Conservation (phyloP, 30 jellyfish, hydroid and myxozoan genomes). For the Cassiopea xamachana region DNA sequence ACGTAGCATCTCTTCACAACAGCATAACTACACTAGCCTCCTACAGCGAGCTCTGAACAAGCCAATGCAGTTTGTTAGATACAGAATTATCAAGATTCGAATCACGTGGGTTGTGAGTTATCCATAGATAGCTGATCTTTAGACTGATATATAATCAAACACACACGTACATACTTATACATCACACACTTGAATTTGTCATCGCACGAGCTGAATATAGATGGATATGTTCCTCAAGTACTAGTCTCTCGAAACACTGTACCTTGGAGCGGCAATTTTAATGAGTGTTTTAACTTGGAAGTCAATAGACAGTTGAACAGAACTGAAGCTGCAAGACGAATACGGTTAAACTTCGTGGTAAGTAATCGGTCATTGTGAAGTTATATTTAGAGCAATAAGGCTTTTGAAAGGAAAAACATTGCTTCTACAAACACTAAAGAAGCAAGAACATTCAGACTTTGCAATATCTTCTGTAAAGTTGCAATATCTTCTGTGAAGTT, state of each 20-base stretch:
- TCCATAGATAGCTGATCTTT: conserved; percentile 67
- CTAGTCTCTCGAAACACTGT: background rate
- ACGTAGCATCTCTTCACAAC: conserved; percentile 48
- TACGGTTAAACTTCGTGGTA: background rate
- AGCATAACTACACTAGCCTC: conserved; percentile 44
- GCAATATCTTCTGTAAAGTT: too few relatives aligned
- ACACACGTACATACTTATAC: too few relatives aligned
- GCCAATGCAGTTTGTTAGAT: conserved; percentile 6
- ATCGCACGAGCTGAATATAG: conserved; percentile 25
- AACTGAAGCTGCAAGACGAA: background rate
- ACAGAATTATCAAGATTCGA: conserved; percentile 12
- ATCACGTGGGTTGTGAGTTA: conserved; percentile 66
- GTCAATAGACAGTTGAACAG: background rate
- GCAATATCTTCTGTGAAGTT: too few relatives aligned
- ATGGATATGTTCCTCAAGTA: background rate
- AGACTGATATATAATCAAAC: conserved; percentile 55
- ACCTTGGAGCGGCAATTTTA: background rate
- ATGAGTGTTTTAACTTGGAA: background rate
- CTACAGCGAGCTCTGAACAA: conserved; percentile 60
- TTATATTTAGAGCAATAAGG: background rate
- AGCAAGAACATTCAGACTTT: too few relatives aligned
- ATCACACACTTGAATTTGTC: conserved; percentile 69
- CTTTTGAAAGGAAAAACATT: background rate
- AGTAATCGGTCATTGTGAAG: background rate
- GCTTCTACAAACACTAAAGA: background rate